Base-by-base conservation (phyloP, 1,140 invertebrate genomes). In the Battus philenor region DNA sequence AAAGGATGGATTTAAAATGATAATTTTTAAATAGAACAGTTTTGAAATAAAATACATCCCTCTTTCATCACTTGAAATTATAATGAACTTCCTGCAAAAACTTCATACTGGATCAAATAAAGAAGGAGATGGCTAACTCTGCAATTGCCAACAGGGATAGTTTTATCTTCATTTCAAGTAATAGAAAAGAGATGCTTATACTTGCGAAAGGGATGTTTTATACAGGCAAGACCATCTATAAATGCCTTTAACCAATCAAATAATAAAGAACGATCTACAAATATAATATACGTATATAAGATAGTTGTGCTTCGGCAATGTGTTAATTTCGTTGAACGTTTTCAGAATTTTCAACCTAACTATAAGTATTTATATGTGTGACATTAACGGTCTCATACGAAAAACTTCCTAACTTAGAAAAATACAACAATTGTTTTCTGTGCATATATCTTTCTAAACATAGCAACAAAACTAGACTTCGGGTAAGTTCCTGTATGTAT, bases 241-340 rank as follows among this genome's bases (percentile, higher is more conserved):
- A 5, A 4, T 29, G 17, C 32, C 20, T 44, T 30, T 44, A 39
- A 52, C 56, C 58, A 66, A 68, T 62, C 54, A 47, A 44, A 15
- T 50, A 52, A 34, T 50, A 61, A 50, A 57, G 53, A 65, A 30
- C 50, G 54, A 56, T 34, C 47, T 47, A 60, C 48, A 43, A 43
- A 50, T 32, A 48, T 34, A 44, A 45, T 34, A 33, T 34, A 30
- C 16, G 26, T 20, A 44, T 33, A 22, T 47, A 44, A 57, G 50
- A 59, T 57, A 66, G 59, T 59, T 67, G 47, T 74, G 58, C 56
- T 59, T 73, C 72, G 70, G 76, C 70, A 76, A 75, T 78, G 72
- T 80, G 76, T 76, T 61, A 55, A 64, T 73, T 70, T 51, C 73
- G 67, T 61, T 50, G 59, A 70, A 69, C 57, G 57, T 66, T 67